Conservation (phyloP, 2,888 invertebrate species). For the Mactromeris polynyma region DNA sequence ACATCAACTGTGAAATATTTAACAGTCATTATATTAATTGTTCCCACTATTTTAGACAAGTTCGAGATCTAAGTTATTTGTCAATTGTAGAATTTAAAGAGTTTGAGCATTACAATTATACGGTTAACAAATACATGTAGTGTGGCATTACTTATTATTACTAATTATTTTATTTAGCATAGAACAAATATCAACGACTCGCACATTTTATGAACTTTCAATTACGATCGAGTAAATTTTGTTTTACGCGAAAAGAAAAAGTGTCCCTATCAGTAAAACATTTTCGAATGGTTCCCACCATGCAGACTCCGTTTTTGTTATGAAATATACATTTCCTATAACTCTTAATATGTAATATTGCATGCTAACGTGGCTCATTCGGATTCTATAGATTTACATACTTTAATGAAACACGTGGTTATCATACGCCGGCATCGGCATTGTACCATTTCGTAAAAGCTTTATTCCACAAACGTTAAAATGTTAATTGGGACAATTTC, state of each 20-base stretch:
- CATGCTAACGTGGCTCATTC: not conserved
- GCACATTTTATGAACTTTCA: too few species aligned
- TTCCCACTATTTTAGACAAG: not conserved
- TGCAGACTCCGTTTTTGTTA: too few species aligned
- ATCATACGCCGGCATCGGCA: not conserved
- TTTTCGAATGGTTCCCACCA: too few species aligned
- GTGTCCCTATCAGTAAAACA: too few species aligned
- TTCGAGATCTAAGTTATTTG: not conserved
- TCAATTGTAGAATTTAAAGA: not conserved
- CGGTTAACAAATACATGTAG: too few species aligned
- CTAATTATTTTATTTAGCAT: too few species aligned
- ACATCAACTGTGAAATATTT: not conserved
- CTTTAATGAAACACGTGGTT: not conserved
- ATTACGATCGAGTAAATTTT: too few species aligned
- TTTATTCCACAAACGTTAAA: not conserved
- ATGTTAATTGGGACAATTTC: not conserved
- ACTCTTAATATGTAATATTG: not conserved
- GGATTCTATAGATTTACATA: not conserved
- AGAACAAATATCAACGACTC: too few species aligned
- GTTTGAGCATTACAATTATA: not conserved
- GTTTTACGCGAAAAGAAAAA: too few species aligned
- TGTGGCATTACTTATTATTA: too few species aligned
- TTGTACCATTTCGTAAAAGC: not conserved
- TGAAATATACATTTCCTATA: too few species aligned
- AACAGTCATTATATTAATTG: not conserved